phyloP scores from a whole-genome alignment of 2,888 invertebrate species.

The Aspidiotus rigidus region DNA sequence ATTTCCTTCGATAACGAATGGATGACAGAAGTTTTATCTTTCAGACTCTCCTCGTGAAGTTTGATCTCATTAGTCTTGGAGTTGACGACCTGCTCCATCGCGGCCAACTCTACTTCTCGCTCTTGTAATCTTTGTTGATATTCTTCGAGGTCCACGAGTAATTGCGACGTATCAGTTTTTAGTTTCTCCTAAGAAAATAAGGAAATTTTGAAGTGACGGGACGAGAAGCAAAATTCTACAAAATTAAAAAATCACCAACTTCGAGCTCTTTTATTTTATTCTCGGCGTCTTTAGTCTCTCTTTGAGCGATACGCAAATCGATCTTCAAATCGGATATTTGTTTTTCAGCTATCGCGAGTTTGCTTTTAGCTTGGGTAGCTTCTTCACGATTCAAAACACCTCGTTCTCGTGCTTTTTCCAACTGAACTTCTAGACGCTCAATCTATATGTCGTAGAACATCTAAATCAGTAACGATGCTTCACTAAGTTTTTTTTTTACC shows the following conservation, averaged over 20 bases:
- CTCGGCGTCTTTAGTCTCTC: conserved; percentile 54
- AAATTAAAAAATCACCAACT: conserved; percentile 2
- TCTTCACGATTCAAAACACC: conserved; percentile 21
- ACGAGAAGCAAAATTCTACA: neutral
- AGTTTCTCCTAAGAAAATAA: conserved; percentile 2
- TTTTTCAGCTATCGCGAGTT: conserved; percentile 44
- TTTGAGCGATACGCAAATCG: conserved; percentile 36
- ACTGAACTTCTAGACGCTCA: conserved; percentile 23
- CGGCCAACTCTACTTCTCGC: conserved; percentile 38
- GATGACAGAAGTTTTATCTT: neutral
- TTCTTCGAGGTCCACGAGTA: conserved; percentile 37
- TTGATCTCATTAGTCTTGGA: conserved; percentile 6
- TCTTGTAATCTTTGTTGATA: conserved; percentile 42
- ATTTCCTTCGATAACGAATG: neutral
- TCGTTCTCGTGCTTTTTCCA: conserved; percentile 17
- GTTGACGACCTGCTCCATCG: neutral
- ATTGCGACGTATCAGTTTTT: neutral
- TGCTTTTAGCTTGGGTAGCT: conserved; percentile 39
- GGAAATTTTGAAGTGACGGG: neutral
- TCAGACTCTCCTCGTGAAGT: neutral
- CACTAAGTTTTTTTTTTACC: too few species aligned
- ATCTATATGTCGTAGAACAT: neutral
- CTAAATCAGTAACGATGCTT: neutral
- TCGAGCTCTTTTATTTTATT: conserved; percentile 39
- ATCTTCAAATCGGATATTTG: conserved; percentile 24